Conservation (phyloP, 2,113 vertebrate species). For the Seriola dumerili region DNA sequence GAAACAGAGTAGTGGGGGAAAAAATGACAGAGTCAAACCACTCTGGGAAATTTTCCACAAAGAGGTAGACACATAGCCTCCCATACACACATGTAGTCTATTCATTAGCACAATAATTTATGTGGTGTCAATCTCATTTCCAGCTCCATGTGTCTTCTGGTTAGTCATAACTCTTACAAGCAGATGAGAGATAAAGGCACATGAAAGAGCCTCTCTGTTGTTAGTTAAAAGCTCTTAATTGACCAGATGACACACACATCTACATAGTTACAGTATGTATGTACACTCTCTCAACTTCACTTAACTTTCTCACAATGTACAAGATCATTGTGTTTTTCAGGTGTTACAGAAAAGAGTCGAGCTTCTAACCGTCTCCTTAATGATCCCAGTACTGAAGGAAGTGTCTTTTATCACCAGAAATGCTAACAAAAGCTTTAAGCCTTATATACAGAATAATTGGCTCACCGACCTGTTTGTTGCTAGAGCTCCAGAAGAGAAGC, state of each 20-base stretch:
- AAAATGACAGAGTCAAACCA: conserved; percentile 45
- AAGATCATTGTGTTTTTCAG: not conserved
- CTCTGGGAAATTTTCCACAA: conserved; percentile 54
- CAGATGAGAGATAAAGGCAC: not conserved
- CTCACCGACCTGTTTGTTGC: not conserved
- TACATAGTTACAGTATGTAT: too few relatives aligned
- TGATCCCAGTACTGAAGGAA: not conserved
- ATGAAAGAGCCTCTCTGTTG: not conserved
- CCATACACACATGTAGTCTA: conserved; percentile 26
- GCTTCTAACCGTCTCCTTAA: not conserved
- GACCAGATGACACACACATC: not conserved
- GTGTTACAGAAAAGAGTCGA: not conserved
- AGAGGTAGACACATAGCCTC: conserved; percentile 18
- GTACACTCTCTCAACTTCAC: too few relatives aligned
- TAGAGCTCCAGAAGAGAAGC: too few relatives aligned
- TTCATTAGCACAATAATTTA: conserved; percentile 38
- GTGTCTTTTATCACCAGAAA: not conserved
- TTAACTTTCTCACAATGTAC: too few relatives aligned
- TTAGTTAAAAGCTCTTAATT: not conserved
- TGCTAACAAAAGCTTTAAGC: not conserved
- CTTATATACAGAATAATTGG: not conserved
- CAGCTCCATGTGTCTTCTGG: conserved; percentile 13
- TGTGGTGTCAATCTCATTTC: conserved; percentile 1
- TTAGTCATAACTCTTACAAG: not conserved
- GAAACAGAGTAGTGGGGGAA: conserved; percentile 30